phyloP scores from a whole-genome alignment of 1,140 invertebrate genomes.

The Drosophila triauraria region DNA sequence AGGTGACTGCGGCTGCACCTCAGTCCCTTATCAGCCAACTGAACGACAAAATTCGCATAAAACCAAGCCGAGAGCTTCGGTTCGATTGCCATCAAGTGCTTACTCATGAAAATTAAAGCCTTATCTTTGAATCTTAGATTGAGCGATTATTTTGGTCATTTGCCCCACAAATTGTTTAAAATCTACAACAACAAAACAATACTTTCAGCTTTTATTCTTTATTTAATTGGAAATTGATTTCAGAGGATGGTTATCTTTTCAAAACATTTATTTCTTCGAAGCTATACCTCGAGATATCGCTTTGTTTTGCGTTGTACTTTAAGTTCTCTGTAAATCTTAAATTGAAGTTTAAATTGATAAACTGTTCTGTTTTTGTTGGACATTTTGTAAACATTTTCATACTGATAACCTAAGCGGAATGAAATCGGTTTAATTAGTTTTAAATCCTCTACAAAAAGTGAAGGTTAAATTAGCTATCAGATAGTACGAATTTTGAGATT shows the following conservation, averaged over 20 bases:
- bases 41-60: conserved; percentile 24
- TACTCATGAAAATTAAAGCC: conserved; percentile 5
- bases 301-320: no score
- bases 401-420: not conserved
- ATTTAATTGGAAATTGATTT: not conserved
- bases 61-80: conserved; percentile 2
- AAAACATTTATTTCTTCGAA: not conserved
- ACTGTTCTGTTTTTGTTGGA: not conserved
- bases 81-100: conserved; percentile 12
- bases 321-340: not conserved
- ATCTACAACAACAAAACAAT: not conserved
- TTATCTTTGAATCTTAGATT: conserved; percentile 19
- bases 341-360: not conserved
- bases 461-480: not conserved
- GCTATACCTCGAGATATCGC: not conserved
- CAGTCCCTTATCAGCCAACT: conserved; percentile 24
- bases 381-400: not conserved
- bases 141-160: not conserved
- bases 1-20: conserved; percentile 39
- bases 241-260: not conserved
- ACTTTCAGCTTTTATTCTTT: not conserved
- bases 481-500: not conserved
- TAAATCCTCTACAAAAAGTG: not conserved
- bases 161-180: not conserved
- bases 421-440: not conserved